These are phyloP conservation scores for Eristalis intricaria DNA, from an alignment of 2,888 invertebrate genomes.

Conservation along the genomic window DNA sequence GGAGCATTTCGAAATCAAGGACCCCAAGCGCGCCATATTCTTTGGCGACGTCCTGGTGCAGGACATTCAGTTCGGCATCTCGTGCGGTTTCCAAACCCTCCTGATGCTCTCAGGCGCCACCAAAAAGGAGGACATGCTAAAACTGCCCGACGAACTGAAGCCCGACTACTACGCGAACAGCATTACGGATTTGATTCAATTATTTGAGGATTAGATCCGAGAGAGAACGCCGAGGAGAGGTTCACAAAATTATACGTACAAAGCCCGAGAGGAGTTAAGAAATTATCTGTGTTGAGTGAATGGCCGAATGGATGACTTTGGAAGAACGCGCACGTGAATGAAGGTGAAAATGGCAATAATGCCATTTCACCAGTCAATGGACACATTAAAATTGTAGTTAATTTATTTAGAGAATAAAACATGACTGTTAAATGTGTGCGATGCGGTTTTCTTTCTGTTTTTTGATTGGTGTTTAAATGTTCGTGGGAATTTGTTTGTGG, in stretches of 20 bases:
- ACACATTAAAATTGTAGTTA: conserved; percentile 34
- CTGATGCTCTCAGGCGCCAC: conserved; percentile 85
- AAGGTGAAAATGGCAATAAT: background rate
- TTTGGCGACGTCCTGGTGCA: conserved; percentile 92
- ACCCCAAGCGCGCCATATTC: conserved; percentile 88
- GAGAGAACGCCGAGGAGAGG: background rate
- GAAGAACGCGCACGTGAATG: conserved; percentile 7
- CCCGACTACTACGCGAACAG: conserved; percentile 79
- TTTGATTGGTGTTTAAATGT: background rate
- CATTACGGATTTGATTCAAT: conserved; percentile 76
- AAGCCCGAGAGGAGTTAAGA: conserved; percentile 21
- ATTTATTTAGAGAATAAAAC: conserved; percentile 44
- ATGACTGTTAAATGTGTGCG: background rate
- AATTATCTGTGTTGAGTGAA: conserved; percentile 23
- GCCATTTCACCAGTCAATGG: background rate
- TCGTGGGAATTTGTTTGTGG: too few species aligned
- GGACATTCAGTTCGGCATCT: conserved; percentile 88
- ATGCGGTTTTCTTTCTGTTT: background rate
- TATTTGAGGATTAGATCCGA: conserved; percentile 66
- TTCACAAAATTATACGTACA: conserved; percentile 33
- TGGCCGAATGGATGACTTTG: background rate
- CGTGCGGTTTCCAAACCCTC: conserved; percentile 87
- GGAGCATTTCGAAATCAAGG: conserved; percentile 80
- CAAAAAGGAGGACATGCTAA: conserved; percentile 75
- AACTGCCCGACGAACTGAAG: conserved; percentile 73